Conservation (phyloP, 2,888 invertebrate species). For the Cheilosia scutellata region DNA sequence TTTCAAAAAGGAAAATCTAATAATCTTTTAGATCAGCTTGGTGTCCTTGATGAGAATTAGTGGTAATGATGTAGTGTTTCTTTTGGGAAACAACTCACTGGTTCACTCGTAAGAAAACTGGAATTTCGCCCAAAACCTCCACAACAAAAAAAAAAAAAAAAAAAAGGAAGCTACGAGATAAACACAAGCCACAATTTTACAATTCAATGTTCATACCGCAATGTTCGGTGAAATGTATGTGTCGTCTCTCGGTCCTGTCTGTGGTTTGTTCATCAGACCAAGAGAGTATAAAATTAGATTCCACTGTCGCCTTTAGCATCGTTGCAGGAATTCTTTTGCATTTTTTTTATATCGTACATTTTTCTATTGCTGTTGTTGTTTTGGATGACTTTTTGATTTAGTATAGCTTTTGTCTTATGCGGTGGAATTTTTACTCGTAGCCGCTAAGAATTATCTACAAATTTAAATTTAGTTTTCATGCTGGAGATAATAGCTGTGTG, state of each 20-base stretch:
- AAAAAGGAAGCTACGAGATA: background rate
- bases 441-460: slow-evolving; percentile 7
- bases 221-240: background rate
- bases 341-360: background rate
- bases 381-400: slow-evolving; percentile 20
- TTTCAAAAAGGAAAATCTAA: slow-evolving; percentile 14
- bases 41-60: background rate
- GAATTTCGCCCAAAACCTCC: background rate
- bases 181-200: background rate
- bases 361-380: slow-evolving; percentile 1
- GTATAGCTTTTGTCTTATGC: slow-evolving; percentile 4
- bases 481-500: slow-evolving; percentile 1
- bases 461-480: slow-evolving; percentile 33
- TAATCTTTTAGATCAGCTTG: slow-evolving; percentile 7
- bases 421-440: slow-evolving; percentile 3
- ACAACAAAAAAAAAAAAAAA: too few species aligned
- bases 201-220: background rate
- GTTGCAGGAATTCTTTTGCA: slow-evolving; percentile 8
- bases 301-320: slow-evolving; percentile 30
- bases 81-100: background rate
- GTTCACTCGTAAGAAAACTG: too few species aligned
- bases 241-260: slow-evolving; percentile 3
- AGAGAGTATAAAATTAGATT: slow-evolving; percentile 36
- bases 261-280: slow-evolving; percentile 20
- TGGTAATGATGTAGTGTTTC: background rate